Evolutionary conservation across 1,140 invertebrate genomes (phyloP).

Genomic region (Halesus radiatus): DNA sequence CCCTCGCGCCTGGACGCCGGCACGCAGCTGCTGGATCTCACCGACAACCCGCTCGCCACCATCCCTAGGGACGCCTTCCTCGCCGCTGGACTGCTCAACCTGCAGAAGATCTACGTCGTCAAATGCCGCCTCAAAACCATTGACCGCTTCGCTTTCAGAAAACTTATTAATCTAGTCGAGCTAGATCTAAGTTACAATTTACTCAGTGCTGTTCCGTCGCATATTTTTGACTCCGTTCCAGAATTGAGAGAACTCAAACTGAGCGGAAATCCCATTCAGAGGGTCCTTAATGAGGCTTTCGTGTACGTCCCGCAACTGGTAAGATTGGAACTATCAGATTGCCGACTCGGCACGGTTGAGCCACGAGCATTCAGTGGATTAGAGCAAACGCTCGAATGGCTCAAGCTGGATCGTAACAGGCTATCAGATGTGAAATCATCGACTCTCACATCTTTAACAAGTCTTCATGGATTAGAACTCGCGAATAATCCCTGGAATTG

Average conservation of each 20-base stretch:
- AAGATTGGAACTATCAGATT: conserved; percentile 80
- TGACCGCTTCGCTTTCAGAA: conserved; percentile 77
- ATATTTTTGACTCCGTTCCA: conserved; percentile 77
- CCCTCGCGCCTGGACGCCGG: conserved; percentile 79
- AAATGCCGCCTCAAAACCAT: conserved; percentile 75
- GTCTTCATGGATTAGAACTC: conserved; percentile 81
- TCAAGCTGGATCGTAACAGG: conserved; percentile 83
- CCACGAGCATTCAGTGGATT: conserved; percentile 80
- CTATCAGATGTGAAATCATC: conserved; percentile 75
- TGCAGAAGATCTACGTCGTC: conserved; percentile 83
- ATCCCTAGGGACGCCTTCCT: conserved; percentile 81
- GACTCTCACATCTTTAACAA: conserved; percentile 76
- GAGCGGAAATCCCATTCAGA: conserved; percentile 79
- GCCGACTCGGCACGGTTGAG: conserved; percentile 77
- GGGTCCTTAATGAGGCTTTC: conserved; percentile 80
- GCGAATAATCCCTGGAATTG: conserved; percentile 87
- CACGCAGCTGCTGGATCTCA: conserved; percentile 84
- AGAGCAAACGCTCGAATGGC: conserved; percentile 78
- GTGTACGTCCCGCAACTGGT: conserved; percentile 77
- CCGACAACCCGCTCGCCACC: conserved; percentile 77
- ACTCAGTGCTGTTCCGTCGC: conserved; percentile 77
- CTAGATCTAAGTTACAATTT: conserved; percentile 83
- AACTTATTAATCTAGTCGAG: conserved; percentile 82
- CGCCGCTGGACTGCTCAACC: conserved; percentile 79
- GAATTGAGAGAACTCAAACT: conserved; percentile 83